Percentiles rank a stretch among this genome's conserved stretches.
Evolutionary conservation across 2,113 vertebrate genomes (phyloP).

Genomic region (Ancistrus triradiatus): DNA sequence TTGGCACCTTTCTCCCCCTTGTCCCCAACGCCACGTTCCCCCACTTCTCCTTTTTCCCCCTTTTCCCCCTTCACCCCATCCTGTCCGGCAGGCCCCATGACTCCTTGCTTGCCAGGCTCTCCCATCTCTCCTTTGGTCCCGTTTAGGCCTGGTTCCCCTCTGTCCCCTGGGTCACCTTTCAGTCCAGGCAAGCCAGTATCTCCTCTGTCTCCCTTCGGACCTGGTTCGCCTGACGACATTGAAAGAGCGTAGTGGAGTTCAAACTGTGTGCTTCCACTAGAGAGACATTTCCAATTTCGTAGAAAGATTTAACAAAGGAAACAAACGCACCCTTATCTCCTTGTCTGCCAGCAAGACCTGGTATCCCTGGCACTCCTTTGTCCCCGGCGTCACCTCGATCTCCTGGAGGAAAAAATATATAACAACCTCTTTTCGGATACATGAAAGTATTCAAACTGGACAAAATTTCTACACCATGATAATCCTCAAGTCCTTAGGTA

Average conservation of each 20-base stretch:
- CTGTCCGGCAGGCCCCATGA: slow-evolving; percentile 65
- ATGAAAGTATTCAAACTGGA: too few relatives aligned
- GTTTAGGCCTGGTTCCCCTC: slow-evolving; percentile 77
- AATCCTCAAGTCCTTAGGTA: too few relatives aligned
- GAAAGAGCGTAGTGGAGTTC: background rate
- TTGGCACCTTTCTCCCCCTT: slow-evolving; percentile 68
- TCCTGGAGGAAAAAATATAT: slow-evolving; percentile 63
- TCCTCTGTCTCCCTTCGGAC: slow-evolving; percentile 81
- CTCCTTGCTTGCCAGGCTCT: slow-evolving; percentile 54
- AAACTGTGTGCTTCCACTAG: background rate
- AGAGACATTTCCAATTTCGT: background rate
- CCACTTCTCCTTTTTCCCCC: slow-evolving; percentile 75
- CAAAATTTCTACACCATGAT: too few relatives aligned
- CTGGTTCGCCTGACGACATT: slow-evolving; percentile 75
- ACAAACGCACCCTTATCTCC: slow-evolving; percentile 84
- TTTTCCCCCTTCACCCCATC: slow-evolving; percentile 78
- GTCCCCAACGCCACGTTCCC: slow-evolving; percentile 62
- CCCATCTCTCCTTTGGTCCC: slow-evolving; percentile 81
- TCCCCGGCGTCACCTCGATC: slow-evolving; percentile 81
- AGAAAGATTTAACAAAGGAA: background rate
- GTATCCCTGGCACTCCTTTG: slow-evolving; percentile 70
- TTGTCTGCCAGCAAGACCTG: slow-evolving; percentile 79
- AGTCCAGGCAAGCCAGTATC: slow-evolving; percentile 69
- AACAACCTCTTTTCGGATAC: too few relatives aligned
- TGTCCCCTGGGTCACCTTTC: slow-evolving; percentile 84